Base-by-base conservation (phyloP, 2,888 invertebrate genomes). In the Nomada goodeniana region DNA sequence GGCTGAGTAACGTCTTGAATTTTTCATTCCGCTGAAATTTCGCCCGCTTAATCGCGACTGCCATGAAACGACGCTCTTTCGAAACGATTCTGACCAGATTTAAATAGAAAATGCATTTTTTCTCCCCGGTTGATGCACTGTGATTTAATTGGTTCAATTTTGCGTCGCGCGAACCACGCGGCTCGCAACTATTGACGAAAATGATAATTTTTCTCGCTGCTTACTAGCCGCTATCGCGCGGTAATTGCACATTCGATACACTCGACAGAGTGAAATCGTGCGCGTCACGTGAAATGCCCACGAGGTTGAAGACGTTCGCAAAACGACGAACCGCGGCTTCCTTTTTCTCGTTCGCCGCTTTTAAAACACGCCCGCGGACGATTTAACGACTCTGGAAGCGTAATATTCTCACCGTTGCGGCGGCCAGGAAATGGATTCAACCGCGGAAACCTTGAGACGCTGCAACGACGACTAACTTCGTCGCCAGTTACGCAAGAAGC, bases 361-460 rank as follows among this genome's bases (percentile, higher is more conserved):
- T 60, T 61, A 42, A 36, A 55, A 82, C 63, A 69, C 63, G 77
- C 57, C 64, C 52, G 53, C 26, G 70, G 59, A 55, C 64, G 75
- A 76, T 76, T 82, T 76, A 82, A 80, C 79, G 71, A 80, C 55
- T 63, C 61, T 71, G 55, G 44, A 63, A 67, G 71, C 57, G 70
- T 64, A 70, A 82, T 76, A 75, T 82, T 70, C 60, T 68, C 72
- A 72, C 72, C 72, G 78, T 76, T 68, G 47, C 36, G 5, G 36
- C 7, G 75, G 60, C n/a, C 74, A 71, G 67, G 80, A 76, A 69
- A 80, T 73, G 65, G 84, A 70, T 72, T 64, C 74, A 82, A 78
- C 73, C 36, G 70, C 55, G 84, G 81, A 80, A 88, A 86, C 90
- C 90, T 90, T 89, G 89, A 86, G 89, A 86, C 84, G 85, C 55